A percentile compares a stretch with the other conserved stretches of the same genome.
These are phyloP conservation scores for Nemapogon koenigi DNA, from an alignment of 2,888 invertebrate genomes.

Conservation along the genomic window DNA sequence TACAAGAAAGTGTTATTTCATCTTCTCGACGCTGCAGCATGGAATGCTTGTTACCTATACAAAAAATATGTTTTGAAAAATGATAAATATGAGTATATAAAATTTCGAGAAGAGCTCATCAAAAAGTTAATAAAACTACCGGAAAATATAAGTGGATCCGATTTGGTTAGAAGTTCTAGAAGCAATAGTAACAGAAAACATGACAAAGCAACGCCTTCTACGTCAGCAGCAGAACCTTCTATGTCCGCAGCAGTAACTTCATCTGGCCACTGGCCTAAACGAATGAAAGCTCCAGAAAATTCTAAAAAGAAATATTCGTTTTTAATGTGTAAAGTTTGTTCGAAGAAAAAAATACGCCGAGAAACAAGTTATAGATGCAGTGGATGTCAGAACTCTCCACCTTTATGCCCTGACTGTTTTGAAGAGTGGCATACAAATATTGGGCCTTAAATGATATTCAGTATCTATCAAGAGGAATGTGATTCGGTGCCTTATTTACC, in stretches of 20 bases:
- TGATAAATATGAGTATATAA: neutral
- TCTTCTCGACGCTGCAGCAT: constrained; percentile 21
- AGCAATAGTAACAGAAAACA: neutral
- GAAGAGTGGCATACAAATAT: constrained; percentile 9
- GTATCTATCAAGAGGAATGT: neutral
- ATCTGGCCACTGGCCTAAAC: constrained; percentile 5
- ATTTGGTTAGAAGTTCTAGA: neutral
- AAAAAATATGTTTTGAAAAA: constrained; percentile 7
- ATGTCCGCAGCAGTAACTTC: no score
- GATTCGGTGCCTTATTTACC: no score
- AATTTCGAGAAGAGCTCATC: neutral
- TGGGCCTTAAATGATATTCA: neutral
- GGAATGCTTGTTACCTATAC: constrained; percentile 21
- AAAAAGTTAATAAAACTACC: neutral
- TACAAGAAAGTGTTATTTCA: constrained; percentile 27
- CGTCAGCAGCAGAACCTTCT: neutral
- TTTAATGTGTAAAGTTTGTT: constrained; percentile 1
- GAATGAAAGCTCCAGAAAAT: neutral
- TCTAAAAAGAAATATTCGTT: constrained; percentile 1
- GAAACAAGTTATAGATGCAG: constrained; percentile 17
- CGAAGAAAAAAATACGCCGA: constrained; percentile 12
- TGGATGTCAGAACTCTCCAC: constrained; percentile 16
- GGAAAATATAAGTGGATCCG: neutral
- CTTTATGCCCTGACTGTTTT: constrained; percentile 18
- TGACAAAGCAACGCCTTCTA: neutral